phyloP scores from a whole-genome alignment of 1,140 invertebrate species.

The Leptinotarsa defecta region DNA sequence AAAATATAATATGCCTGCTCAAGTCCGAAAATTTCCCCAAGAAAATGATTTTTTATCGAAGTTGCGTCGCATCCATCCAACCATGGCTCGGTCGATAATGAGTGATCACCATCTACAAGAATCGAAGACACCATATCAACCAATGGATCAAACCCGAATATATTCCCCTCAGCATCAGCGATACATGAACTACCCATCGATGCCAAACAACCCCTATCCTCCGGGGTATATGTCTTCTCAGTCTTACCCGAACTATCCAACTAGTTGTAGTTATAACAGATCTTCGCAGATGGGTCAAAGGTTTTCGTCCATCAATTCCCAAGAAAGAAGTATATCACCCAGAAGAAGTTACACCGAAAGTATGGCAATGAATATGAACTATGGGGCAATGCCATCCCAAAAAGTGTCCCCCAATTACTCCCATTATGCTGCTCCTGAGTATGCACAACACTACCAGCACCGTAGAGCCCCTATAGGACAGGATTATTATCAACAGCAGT shows the following conservation, averaged over 20 bases:
- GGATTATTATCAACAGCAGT: conserved; percentile 39
- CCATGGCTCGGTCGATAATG: conserved; percentile 48
- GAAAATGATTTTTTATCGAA: conserved; percentile 46
- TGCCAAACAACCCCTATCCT: conserved; percentile 28
- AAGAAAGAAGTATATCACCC: conserved; percentile 43
- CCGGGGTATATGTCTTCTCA: conserved; percentile 22
- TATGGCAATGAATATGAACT: conserved; percentile 38
- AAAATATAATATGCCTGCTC: conserved; percentile 40
- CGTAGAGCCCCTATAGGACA: conserved; percentile 36
- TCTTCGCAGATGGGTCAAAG: conserved; percentile 35
- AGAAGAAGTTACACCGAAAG: conserved; percentile 38
- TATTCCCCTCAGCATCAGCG: conserved; percentile 45
- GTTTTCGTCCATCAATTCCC: conserved; percentile 24
- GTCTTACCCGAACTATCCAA: conserved; percentile 38
- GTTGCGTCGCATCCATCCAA: conserved; percentile 46
- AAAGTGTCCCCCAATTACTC: conserved; percentile 40
- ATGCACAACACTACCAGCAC: conserved; percentile 54
- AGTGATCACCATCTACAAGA: conserved; percentile 49
- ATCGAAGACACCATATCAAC: conserved; percentile 39
- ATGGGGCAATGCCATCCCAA: conserved; percentile 35
- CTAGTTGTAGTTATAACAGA: conserved; percentile 41
- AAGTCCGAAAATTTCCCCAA: conserved; percentile 39
- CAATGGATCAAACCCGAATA: conserved; percentile 44
- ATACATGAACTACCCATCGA: conserved; percentile 29
- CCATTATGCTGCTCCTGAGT: conserved; percentile 46